Evolutionary conservation across 1,140 invertebrate species (phyloP), one percentile per base, ranked within the genome.

Genomic region (Macrocentrus cingulum): DNA sequence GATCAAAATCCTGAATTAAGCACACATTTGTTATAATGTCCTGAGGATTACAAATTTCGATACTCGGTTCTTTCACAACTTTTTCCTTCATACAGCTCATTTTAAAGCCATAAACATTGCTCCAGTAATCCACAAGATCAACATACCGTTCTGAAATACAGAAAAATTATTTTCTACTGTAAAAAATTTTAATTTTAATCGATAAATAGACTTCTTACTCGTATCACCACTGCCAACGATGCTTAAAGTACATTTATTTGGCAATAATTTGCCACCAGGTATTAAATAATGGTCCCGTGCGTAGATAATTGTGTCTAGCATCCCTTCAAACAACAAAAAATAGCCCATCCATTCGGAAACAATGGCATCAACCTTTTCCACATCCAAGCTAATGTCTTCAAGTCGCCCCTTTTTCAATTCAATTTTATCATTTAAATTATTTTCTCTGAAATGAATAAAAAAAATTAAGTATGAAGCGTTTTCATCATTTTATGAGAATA

Each of bases 281-380:
- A 85, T 88, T 11, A 99, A 82, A 83, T 94, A 97, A 70, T 92
- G 91, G 75, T 99, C 94, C 70, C 97, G 85, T 0, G 97, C 96
- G 75, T 85, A 86, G 41, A 99, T 83, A 0, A 95, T 87, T 11
- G 90, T 92, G 72, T 98, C 93, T 32, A 99, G 76, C 97, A 99
- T 99, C 25, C 93, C 95, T 79, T 99, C 97, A 74, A 97, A 98
- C 23, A 99, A 82, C 8, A 99, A 81, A 77, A 97, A 99, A 78
- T 99, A 99, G 2, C 97, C 97, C 97, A 99, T 99, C 95, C 96
- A 99, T 80, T 99, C 97, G 2, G 95, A 98, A 20, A 99, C 89
- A 62, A 99, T 97, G 1, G 95, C 88, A 80, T 99, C 97, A 8
- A 98, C 94, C 79, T 95, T 92, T 25, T 90, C 84, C 25, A 84